phyloP scores from a whole-genome alignment of 1,140 invertebrate species.

The Nephotettix cincticeps region DNA sequence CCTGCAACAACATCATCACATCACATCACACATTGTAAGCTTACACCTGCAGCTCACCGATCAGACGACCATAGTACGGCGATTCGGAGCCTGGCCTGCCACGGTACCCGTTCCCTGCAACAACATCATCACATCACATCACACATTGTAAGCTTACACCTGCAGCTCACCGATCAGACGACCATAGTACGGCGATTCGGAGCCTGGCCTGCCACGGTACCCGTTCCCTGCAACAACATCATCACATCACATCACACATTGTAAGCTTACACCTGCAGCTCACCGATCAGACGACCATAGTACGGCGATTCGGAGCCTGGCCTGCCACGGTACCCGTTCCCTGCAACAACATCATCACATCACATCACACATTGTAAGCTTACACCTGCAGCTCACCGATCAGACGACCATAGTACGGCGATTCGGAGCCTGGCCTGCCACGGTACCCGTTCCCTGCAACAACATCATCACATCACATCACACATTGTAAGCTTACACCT shows the following conservation, averaged over 20 bases:
- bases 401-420: not conserved
- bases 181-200: conserved; percentile 70
- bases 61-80: conserved; percentile 72
- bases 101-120: conserved; percentile 11
- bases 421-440: not conserved
- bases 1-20: not conserved
- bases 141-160: conserved; percentile 63
- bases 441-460: not conserved
- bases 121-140: not conserved
- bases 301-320: not conserved
- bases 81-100: conserved; percentile 52
- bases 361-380: no score
- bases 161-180: conserved; percentile 64
- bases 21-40: conserved; percentile 54
- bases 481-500: not conserved
- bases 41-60: conserved; percentile 65
- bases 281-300: not conserved
- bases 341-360: no score
- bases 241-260: not conserved
- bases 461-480: no score
- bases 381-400: not conserved
- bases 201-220: conserved; percentile 46
- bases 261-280: not conserved
- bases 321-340: not conserved
- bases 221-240: not conserved